Evolutionary conservation across 2,113 vertebrate genomes (phyloP).

Genomic region (Thunnus thynnus): DNA sequence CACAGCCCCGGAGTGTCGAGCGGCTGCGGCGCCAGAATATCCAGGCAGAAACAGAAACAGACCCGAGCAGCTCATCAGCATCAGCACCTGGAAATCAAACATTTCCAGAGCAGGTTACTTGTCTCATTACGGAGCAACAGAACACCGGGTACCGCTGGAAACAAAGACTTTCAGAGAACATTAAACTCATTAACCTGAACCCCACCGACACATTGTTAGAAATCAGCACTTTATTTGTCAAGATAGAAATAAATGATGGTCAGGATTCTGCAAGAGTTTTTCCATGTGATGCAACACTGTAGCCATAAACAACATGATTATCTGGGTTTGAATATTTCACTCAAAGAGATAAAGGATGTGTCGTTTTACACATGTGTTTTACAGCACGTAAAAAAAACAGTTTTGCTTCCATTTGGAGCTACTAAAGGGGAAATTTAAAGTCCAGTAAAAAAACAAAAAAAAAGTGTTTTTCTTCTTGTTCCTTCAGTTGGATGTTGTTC

Average conservation of each 20-base stretch:
- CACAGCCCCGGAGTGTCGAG: conserved; percentile 19
- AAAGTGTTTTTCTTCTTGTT: too few relatives aligned
- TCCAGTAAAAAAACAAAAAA: too few relatives aligned
- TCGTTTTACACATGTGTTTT: too few relatives aligned
- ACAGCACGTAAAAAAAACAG: too few relatives aligned
- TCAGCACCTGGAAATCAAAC: conserved; percentile 58
- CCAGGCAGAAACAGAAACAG: not conserved
- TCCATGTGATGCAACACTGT: too few relatives aligned
- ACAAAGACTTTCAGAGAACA: conserved; percentile 30
- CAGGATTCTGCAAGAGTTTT: too few relatives aligned
- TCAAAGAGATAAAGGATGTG: too few relatives aligned
- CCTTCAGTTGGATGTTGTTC: too few relatives aligned
- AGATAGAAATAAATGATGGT: not conserved
- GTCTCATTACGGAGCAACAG: conserved; percentile 31
- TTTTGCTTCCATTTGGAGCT: too few relatives aligned
- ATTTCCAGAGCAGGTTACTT: conserved; percentile 40
- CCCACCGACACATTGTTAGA: not conserved
- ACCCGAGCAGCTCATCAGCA: conserved; percentile 27
- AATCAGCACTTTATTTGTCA: conserved; percentile 28
- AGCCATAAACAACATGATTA: too few relatives aligned
- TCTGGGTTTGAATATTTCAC: too few relatives aligned
- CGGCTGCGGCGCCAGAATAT: not conserved
- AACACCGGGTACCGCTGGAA: conserved; percentile 30
- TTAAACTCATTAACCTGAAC: conserved; percentile 57
- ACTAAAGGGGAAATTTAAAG: too few relatives aligned